phyloP scores from a whole-genome alignment of 2,888 invertebrate species.

The Scaptomyza polygonia region DNA sequence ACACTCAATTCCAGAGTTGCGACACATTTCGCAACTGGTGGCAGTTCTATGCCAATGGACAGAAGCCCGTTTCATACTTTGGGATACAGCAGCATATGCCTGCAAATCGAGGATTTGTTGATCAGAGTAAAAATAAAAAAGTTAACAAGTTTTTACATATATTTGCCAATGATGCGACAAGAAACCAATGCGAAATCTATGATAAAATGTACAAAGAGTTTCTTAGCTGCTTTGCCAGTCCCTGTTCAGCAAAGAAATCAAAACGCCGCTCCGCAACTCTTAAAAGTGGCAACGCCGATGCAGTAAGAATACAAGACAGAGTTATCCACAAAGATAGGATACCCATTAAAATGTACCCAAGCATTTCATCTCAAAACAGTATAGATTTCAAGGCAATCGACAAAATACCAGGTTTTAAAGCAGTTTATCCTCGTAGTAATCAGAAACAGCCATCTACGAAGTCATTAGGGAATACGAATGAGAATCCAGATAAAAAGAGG shows the following conservation, averaged over 20 bases:
- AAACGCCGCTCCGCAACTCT: neutral
- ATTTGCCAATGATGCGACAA: neutral
- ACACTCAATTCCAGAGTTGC: neutral
- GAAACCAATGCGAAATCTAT: neutral
- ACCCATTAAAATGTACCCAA: no score
- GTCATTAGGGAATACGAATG: neutral
- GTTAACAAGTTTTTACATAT: slow-evolving; percentile 22
- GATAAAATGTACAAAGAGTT: slow-evolving; percentile 13
- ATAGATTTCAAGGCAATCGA: no score
- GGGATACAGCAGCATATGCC: neutral
- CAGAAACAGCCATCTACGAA: neutral
- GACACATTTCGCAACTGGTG: slow-evolving; percentile 38
- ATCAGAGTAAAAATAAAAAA: slow-evolving; percentile 8
- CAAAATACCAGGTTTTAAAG: neutral
- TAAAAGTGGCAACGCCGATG: neutral
- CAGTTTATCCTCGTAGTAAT: neutral
- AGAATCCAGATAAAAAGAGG: neutral
- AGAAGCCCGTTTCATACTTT: slow-evolving; percentile 1
- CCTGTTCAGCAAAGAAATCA: neutral
- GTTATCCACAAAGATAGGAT: neutral
- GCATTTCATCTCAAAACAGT: no score
- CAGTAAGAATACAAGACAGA: neutral
- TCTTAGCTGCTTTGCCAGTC: slow-evolving; percentile 6
- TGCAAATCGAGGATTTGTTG: slow-evolving; percentile 7
- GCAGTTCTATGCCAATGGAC: slow-evolving; percentile 30